Evolutionary conservation across 1,140 invertebrate species (phyloP), one percentile per base, ranked within the genome.

Genomic region (Arion vulgaris): DNA sequence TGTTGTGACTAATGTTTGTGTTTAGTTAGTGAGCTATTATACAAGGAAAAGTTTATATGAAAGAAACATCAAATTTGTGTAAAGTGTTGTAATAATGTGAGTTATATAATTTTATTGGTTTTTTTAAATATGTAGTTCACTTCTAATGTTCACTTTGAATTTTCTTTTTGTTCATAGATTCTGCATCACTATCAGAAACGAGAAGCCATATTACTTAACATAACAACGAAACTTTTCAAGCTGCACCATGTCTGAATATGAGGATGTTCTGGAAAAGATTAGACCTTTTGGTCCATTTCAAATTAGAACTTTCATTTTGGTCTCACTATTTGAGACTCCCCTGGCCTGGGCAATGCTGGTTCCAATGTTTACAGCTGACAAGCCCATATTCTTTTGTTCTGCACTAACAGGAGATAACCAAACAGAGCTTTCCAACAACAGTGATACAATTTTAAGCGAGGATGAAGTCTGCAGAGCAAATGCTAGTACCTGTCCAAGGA

Each of bases 291-390:
- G 90, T 28, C 85, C 85, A 39, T 89, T 84, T 71, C 90, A 91
- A 81, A 73, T 85, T 15, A 57, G 86, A 53, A 79, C 90, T 1
- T 91, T 91, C 81, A 68, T 91, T 7, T 78, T 90, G 15, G 88
- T 90, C 2, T 90, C 88, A 36, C 69, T 89, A 68, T 88, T 90
- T 86, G 90, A 91, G 71, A 87, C 87, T 7, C 88, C 90, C 15
- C 81, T 87, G 39, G 88, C 88, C 26, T 90, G 89, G 88, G 88
- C 88, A 26, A 90, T 91, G 89, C 81, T 91, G 13, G 77, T 90
- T 19, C 90, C 89, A 0, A 85, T 91, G 34, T 86, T 91, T 45
- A 84, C 86, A 0, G 82, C 85, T 76, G 84, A 85, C 39, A 84
- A 69, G 15, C 86, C 87, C 34, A 71, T 81, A 19, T 87, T 68